Conservation (phyloP, 2,113 vertebrate species). For the Tragulus kanchil region DNA sequence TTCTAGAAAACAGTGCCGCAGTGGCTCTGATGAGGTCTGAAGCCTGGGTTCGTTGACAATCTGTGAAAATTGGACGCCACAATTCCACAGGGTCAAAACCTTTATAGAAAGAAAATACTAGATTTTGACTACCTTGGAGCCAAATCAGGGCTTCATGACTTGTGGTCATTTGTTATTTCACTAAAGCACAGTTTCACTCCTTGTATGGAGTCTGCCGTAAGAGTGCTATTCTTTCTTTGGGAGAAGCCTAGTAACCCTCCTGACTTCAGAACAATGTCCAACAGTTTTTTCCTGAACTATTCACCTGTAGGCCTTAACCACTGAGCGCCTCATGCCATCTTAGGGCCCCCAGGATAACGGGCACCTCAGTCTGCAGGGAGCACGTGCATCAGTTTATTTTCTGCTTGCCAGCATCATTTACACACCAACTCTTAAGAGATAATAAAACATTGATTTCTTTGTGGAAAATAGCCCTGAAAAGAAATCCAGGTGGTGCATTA, state of each 20-base stretch:
- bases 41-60: too few relatives aligned
- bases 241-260: not conserved
- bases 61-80: not conserved
- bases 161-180: not conserved
- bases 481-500: conserved; percentile 40
- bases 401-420: not conserved
- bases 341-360: fast-evolving
- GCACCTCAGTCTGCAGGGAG: not conserved
- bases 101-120: not conserved
- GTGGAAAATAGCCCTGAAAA: conserved; percentile 49
- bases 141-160: not conserved
- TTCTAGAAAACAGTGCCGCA: not conserved
- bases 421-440: not conserved
- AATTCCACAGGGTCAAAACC: not conserved
- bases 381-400: not conserved
- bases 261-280: not conserved
- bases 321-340: not conserved
- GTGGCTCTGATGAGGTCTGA: not conserved
- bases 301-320: not conserved
- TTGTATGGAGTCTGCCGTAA: not conserved
- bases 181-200: not conserved
- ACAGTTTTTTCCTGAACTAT: not conserved
- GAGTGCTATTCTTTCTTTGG: not conserved
- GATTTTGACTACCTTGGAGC: not conserved
- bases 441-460: conserved; percentile 23